Percentiles rank a stretch among this genome's conserved stretches.
phyloP scores from a whole-genome alignment of 2,797 vertebrate genomes.

The Neosalanx taihuensis region DNA sequence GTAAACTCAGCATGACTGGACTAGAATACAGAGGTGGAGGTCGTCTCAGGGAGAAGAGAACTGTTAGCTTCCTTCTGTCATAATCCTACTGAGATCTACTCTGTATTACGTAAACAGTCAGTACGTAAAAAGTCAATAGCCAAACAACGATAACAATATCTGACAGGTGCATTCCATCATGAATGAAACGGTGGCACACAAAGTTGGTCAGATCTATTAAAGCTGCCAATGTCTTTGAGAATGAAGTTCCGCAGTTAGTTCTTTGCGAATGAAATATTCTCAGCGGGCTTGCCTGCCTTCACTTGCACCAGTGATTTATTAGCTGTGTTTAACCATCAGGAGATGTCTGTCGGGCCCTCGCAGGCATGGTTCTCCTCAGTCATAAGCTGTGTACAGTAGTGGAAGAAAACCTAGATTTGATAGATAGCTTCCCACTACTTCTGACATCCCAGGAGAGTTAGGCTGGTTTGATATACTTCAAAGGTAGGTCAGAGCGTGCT shows the following conservation, averaged over 20 bases:
- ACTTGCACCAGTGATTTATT: conserved; percentile 12
- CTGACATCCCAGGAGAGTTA: conserved; percentile 41
- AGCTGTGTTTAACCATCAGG: conserved; percentile 6
- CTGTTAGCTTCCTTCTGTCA: conserved; percentile 1
- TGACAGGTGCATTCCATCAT: neutral
- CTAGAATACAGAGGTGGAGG: conserved; percentile 15
- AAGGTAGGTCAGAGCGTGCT: conserved; percentile 54
- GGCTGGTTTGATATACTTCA: conserved; percentile 56
- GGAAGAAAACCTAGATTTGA: neutral
- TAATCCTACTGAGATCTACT: neutral
- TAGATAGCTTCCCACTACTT: neutral
- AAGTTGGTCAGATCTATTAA: no score
- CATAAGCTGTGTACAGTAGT: conserved; percentile 3
- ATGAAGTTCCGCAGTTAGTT: neutral
- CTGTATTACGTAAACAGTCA: neutral
- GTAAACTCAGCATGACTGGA: conserved; percentile 23
- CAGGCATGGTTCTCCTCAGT: conserved; percentile 3
- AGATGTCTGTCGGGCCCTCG: conserved; percentile 1
- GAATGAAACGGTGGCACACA: neutral
- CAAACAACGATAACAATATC: conserved; percentile 1
- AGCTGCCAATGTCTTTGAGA: neutral
- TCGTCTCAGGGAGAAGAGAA: conserved; percentile 3
- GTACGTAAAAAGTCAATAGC: conserved; percentile 1
- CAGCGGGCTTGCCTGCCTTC: neutral
- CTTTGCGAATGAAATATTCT: neutral